Percentiles rank a stretch among this genome's conserved stretches.
Conservation (phyloP, 1,140 invertebrate species). For the Planococcus citri region DNA sequence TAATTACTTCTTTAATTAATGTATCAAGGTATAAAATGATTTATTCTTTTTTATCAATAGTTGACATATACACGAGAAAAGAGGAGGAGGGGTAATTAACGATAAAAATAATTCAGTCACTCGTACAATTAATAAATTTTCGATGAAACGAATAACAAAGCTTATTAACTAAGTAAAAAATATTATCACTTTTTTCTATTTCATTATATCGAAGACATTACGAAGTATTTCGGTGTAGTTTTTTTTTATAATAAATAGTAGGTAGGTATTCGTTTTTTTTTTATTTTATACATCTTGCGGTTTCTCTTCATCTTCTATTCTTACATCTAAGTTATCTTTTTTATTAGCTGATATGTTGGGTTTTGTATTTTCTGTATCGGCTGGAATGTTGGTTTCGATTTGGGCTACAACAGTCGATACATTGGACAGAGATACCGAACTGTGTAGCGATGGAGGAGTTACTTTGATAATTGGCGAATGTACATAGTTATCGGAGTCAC, state of each 20-base stretch:
- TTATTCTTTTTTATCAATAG: neutral
- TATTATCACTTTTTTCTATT: slow-evolving; percentile 11
- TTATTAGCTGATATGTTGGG: neutral
- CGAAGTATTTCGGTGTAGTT: neutral
- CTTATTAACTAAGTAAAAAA: slow-evolving; percentile 16
- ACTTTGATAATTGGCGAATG: slow-evolving; percentile 2
- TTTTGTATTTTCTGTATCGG: neutral
- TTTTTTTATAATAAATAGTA: neutral
- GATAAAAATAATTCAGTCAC: neutral
- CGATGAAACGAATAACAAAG: slow-evolving; percentile 13
- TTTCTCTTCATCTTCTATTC: neutral
- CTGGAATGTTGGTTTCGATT: slow-evolving; percentile 16
- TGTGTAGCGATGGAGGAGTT: neutral
- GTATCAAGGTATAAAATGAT: neutral
- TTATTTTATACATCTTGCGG: neutral
- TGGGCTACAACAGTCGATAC: neutral
- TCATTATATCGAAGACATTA: slow-evolving; percentile 10
- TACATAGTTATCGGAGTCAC: neutral
- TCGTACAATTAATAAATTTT: neutral
- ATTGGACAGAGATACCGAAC: neutral
- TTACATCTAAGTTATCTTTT: slow-evolving; percentile 12
- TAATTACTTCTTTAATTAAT: neutral
- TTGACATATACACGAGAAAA: neutral
- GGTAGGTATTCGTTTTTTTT: too few relatives aligned
- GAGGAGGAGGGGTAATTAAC: neutral